phyloP scores from a whole-genome alignment of 2,888 invertebrate species.

The Magallana nippona region DNA sequence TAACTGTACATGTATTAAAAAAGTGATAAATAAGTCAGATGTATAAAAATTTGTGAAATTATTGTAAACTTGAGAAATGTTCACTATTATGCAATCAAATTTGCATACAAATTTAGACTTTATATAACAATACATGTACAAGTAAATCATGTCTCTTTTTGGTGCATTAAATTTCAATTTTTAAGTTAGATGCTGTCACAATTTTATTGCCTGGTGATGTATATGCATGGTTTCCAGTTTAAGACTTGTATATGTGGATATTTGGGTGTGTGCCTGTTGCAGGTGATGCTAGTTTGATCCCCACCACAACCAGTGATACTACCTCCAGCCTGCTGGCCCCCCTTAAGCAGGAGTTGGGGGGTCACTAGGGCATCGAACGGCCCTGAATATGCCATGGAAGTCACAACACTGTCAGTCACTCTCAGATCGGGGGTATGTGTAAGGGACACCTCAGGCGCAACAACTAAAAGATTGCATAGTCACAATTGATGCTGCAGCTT shows the following conservation, averaged over 20 bases:
- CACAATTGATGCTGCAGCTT: background rate
- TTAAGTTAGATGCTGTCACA: too few relatives aligned
- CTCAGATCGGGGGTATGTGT: background rate
- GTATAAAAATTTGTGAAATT: too few relatives aligned
- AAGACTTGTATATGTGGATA: background rate
- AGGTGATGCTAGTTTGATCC: background rate
- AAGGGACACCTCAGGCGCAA: conserved; percentile 14
- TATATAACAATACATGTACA: too few relatives aligned
- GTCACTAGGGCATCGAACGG: conserved; percentile 12
- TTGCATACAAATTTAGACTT: too few relatives aligned
- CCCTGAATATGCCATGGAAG: conserved; percentile 1
- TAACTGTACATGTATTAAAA: background rate
- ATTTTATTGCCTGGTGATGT: background rate
- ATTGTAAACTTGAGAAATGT: too few relatives aligned
- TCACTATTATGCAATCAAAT: too few relatives aligned
- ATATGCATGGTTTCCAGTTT: background rate
- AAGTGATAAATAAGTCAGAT: background rate
- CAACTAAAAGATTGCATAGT: conserved; percentile 26
- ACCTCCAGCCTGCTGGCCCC: conserved; percentile 28
- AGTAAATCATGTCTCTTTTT: too few relatives aligned
- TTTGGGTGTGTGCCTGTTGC: background rate
- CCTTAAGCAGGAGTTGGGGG: conserved; percentile 1
- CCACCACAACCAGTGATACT: conserved; percentile 27
- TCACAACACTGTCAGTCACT: background rate
- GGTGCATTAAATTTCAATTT: too few relatives aligned